phyloP scores from a whole-genome alignment of 2,888 invertebrate species.

The Poecilus cupreus region DNA sequence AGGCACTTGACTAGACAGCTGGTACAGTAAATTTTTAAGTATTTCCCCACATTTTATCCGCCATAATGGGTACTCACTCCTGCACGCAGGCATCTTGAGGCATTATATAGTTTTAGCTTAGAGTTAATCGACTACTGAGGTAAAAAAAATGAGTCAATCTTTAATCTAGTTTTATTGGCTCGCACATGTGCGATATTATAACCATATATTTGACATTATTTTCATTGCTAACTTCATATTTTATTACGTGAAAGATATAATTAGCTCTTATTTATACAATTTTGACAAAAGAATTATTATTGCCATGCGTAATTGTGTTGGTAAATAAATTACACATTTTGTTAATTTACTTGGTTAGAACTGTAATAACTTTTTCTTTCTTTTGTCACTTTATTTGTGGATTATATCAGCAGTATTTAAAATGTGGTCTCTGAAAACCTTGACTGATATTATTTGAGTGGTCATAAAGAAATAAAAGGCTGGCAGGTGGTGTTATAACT shows the following conservation, averaged over 20 bases:
- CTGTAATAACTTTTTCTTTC: neutral
- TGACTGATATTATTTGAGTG: slow-evolving; percentile 28
- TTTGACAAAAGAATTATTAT: slow-evolving; percentile 13
- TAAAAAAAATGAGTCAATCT: slow-evolving; percentile 20
- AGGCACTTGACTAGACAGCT: slow-evolving; percentile 78
- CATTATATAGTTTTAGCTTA: slow-evolving; percentile 32
- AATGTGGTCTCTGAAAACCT: slow-evolving; percentile 1
- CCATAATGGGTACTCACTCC: slow-evolving; percentile 75
- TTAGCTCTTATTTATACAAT: neutral
- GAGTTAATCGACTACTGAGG: neutral
- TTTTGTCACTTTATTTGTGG: neutral
- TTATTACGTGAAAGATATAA: neutral
- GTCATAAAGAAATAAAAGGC: slow-evolving; percentile 13
- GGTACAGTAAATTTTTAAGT: slow-evolving; percentile 70
- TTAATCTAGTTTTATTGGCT: neutral
- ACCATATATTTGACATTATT: slow-evolving; percentile 3
- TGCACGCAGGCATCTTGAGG: slow-evolving; percentile 37
- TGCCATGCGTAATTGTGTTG: neutral
- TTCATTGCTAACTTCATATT: slow-evolving; percentile 2
- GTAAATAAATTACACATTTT: neutral
- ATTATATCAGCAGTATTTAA: slow-evolving; percentile 29
- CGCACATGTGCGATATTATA: slow-evolving; percentile 19
- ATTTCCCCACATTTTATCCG: slow-evolving; percentile 69
- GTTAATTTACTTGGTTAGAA: neutral
- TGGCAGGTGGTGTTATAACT: slow-evolving; percentile 31